phyloP scores from a whole-genome alignment of 1,140 invertebrate species.

The Listronotus bonariensis region DNA sequence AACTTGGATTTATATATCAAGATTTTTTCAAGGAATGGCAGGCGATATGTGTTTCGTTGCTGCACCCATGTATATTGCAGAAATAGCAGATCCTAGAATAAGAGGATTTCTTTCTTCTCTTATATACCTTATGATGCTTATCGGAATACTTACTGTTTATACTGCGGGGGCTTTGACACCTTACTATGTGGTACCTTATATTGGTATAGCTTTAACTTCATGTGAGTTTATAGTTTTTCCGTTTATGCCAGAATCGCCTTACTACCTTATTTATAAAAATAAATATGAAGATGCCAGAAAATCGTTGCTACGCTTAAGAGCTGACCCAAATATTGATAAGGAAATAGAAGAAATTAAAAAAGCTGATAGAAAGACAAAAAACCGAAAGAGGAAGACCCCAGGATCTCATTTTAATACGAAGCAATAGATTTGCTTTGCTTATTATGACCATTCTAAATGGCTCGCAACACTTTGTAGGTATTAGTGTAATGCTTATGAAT shows the following conservation, averaged over 20 bases:
- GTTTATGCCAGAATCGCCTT: conserved; percentile 18
- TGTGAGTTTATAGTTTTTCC: not conserved
- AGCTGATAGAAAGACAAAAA: conserved; percentile 44
- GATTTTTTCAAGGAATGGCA: conserved; percentile 48
- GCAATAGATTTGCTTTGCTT: conserved; percentile 45
- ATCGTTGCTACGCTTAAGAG: conserved; percentile 57
- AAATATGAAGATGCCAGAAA: conserved; percentile 38
- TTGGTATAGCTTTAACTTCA: conserved; percentile 43
- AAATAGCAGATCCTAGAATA: conserved; percentile 50
- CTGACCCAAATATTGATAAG: conserved; percentile 49
- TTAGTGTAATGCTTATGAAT: conserved; percentile 63
- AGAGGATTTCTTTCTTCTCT: conserved; percentile 46
- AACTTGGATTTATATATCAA: conserved; percentile 59
- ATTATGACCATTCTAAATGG: conserved; percentile 58
- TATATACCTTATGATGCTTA: conserved; percentile 48
- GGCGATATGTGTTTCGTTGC: conserved; percentile 49
- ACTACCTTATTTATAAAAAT: conserved; percentile 26
- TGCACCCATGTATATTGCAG: conserved; percentile 52
- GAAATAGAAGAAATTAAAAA: conserved; percentile 56
- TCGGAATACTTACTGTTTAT: conserved; percentile 48
- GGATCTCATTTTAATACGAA: conserved; percentile 43
- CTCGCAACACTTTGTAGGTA: conserved; percentile 59
- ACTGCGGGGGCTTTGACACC: conserved; percentile 39
- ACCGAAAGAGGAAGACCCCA: conserved; percentile 39
- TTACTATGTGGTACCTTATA: conserved; percentile 38